These are phyloP conservation scores for Cololabis saira DNA, from an alignment of 2,113 vertebrate genomes.

Conservation along the genomic window DNA sequence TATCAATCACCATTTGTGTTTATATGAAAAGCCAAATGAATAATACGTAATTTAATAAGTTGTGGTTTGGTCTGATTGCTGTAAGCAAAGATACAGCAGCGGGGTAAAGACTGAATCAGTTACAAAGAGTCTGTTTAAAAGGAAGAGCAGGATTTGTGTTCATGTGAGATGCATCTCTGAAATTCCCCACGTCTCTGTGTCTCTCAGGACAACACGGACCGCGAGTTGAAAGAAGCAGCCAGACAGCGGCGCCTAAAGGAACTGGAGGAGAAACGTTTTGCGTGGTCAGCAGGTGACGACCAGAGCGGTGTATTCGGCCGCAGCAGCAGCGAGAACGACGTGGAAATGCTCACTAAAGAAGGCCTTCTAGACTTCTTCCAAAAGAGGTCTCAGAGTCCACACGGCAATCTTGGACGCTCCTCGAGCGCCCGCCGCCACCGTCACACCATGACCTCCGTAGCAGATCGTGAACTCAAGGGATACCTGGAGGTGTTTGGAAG, in stretches of 20 bases:
- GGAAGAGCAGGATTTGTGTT: background rate
- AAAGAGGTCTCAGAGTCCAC: constrained; percentile 87
- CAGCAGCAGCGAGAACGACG: constrained; percentile 96
- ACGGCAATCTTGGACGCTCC: constrained; percentile 86
- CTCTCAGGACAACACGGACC: constrained; percentile 89
- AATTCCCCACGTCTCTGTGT: background rate
- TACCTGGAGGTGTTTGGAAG: constrained; percentile 86
- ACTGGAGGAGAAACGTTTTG: constrained; percentile 88
- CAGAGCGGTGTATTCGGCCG: constrained; percentile 85
- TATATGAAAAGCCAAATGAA: no score
- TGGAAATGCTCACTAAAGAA: constrained; percentile 88
- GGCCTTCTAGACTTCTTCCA: constrained; percentile 89
- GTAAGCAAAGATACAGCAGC: no score
- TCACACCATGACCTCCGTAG: constrained; percentile 82
- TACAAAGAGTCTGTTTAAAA: no score
- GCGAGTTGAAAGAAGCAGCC: constrained; percentile 88
- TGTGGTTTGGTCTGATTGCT: no score
- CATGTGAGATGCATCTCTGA: background rate
- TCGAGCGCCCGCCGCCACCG: constrained; percentile 90
- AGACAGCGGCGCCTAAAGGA: constrained; percentile 86
- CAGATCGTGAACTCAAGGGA: constrained; percentile 87
- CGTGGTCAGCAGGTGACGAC: constrained; percentile 80
- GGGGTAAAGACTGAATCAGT: no score
- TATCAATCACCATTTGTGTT: no score
- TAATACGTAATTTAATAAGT: no score